phyloP scores from a whole-genome alignment of 2,888 invertebrate species.

The Elmis aenea region DNA sequence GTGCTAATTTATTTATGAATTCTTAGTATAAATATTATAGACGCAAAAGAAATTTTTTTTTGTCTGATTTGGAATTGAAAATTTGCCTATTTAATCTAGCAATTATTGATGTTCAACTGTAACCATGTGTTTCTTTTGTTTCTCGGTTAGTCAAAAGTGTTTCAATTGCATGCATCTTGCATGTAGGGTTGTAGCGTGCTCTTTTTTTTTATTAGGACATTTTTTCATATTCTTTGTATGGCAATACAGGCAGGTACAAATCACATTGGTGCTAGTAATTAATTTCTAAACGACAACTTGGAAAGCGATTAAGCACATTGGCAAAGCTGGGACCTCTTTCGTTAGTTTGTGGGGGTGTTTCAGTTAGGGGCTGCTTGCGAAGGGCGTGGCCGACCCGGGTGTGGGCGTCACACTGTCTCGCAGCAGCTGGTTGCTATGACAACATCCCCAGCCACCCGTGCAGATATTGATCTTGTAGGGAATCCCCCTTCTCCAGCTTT shows the following conservation, averaged over 20 bases:
- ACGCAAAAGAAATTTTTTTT: no score
- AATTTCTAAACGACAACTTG: slow-evolving; percentile 44
- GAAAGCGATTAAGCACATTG: slow-evolving; percentile 40
- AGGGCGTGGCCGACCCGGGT: slow-evolving; percentile 44
- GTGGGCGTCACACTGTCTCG: slow-evolving; percentile 62
- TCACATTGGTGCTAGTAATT: slow-evolving; percentile 34
- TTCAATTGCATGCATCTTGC: no score
- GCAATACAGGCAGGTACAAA: slow-evolving; percentile 18
- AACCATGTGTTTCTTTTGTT: no score
- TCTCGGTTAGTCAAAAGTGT: no score
- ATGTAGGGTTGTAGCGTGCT: no score
- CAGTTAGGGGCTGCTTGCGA: slow-evolving; percentile 41
- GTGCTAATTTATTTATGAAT: no score
- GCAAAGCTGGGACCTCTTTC: slow-evolving; percentile 22
- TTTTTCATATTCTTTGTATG: slow-evolving; percentile 9
- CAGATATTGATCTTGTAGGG: slow-evolving; percentile 47
- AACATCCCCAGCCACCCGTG: slow-evolving; percentile 44
- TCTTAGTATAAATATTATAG: no score
- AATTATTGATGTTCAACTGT: no score
- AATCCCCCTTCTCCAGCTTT: slow-evolving; percentile 29
- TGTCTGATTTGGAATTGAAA: no score
- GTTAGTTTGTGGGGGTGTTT: slow-evolving; percentile 25
- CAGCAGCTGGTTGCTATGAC: slow-evolving; percentile 55
- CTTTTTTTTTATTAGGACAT: no score
- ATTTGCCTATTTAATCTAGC: no score